Evolutionary conservation across 2,113 vertebrate species (phyloP).

Genomic region (Elephas maximus): DNA sequence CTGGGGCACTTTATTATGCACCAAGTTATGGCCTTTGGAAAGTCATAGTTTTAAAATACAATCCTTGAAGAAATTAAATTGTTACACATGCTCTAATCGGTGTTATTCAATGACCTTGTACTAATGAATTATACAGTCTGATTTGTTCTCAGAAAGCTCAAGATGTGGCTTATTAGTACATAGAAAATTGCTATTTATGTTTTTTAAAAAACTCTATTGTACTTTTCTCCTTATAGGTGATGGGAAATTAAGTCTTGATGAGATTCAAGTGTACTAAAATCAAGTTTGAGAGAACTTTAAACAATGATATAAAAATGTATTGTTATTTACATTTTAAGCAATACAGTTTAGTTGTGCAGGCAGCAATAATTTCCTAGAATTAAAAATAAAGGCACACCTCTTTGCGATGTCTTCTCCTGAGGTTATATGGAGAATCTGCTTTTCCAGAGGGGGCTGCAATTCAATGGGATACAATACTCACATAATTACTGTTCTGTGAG

Average conservation of each 20-base stretch:
- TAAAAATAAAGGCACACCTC: constrained; percentile 4
- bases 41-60: constrained; percentile 41
- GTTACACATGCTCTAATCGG: neutral
- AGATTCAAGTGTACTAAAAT: constrained; percentile 38
- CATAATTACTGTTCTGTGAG: neutral
- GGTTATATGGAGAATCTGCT: neutral
- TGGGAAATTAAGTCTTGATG: constrained; percentile 1
- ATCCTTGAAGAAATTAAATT: constrained; percentile 41
- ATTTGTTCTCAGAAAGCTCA: neutral
- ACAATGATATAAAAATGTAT: neutral
- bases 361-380: neutral
- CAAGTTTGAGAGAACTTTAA: neutral
- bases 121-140: neutral
- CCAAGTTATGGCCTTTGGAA: neutral
- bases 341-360: neutral
- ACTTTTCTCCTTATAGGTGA: neutral
- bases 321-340: neutral
- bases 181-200: constrained; percentile 25
- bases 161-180: neutral
- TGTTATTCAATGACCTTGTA: neutral
- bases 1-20: neutral
- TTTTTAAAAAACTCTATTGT: constrained; percentile 32
- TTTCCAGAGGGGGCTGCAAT: neutral
- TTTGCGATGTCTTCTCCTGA: neutral
- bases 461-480: neutral